Percentiles rank a stretch among this genome's conserved stretches.
These are phyloP conservation scores for Gambusia holbrooki DNA, from an alignment of 2,113 vertebrate genomes.

Conservation along the genomic window DNA sequence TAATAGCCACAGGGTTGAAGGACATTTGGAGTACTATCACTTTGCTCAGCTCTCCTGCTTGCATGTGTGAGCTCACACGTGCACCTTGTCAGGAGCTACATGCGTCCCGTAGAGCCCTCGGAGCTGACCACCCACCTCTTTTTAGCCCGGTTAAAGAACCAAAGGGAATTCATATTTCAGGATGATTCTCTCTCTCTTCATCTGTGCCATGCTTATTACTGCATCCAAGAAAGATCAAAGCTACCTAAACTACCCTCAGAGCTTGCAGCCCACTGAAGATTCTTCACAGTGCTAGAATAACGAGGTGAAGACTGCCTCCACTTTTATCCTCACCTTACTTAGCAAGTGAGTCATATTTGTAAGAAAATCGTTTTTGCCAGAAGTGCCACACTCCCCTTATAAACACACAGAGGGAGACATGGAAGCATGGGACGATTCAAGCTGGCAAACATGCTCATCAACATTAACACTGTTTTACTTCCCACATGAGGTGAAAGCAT, in stretches of 20 bases:
- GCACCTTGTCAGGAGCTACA: constrained; percentile 42
- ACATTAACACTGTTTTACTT: constrained; percentile 25
- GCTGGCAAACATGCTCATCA: constrained; percentile 17
- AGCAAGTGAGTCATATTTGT: constrained; percentile 66
- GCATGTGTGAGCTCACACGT: constrained; percentile 18
- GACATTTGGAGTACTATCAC: constrained; percentile 45
- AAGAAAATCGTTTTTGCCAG: constrained; percentile 58
- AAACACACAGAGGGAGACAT: constrained; percentile 22
- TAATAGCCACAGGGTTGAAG: constrained; percentile 28
- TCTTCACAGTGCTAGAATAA: constrained; percentile 68
- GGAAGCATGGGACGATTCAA: constrained; percentile 31
- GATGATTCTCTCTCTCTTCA: constrained; percentile 67
- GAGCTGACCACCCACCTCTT: constrained; percentile 71
- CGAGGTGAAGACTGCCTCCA: constrained; percentile 66
- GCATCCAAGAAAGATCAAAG: constrained; percentile 77
- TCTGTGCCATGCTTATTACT: constrained; percentile 65
- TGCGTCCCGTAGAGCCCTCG: constrained; percentile 45
- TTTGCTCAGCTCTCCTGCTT: constrained; percentile 37
- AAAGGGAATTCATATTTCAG: constrained; percentile 69
- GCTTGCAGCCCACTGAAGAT: constrained; percentile 65
- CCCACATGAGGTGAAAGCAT: not conserved
- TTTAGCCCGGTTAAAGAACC: constrained; percentile 67
- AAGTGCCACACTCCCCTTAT: constrained; percentile 31
- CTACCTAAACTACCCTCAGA: constrained; percentile 67
- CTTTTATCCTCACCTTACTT: constrained; percentile 70